These are phyloP conservation scores for Cryptomyrus ogoouensis DNA, from an alignment of 2,113 vertebrate species.

Conservation along the genomic window DNA sequence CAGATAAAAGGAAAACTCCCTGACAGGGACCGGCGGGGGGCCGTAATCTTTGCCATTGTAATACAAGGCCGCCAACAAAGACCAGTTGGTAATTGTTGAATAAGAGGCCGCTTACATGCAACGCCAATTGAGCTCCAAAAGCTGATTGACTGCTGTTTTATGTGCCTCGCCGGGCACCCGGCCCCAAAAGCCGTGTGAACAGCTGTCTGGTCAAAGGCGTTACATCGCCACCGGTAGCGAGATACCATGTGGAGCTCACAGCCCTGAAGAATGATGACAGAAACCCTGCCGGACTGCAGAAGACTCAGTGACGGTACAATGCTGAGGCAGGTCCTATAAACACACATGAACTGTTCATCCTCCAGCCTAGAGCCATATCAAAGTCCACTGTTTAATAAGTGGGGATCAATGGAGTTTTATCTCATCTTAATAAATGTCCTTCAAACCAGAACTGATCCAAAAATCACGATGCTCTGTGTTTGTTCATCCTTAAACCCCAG, in stretches of 20 bases:
- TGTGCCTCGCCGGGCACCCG: not conserved
- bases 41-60: conserved; percentile 54
- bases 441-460: not conserved
- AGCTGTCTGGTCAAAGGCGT: not conserved
- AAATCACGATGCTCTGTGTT: not conserved
- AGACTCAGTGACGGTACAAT: not conserved
- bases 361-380: not conserved
- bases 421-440: not conserved
- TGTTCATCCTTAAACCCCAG: not conserved
- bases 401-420: not conserved
- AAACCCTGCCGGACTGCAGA: not conserved
- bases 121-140: conserved; percentile 59
- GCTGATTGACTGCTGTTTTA: conserved; percentile 36
- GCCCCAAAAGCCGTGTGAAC: not conserved
- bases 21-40: conserved; percentile 26
- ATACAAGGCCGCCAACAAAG: conserved; percentile 47
- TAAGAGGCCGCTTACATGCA: conserved; percentile 61
- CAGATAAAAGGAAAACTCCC: conserved; percentile 26
- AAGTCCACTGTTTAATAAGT: not conserved
- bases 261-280: not conserved
- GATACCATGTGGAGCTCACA: not conserved
- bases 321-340: not conserved
- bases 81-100: conserved; percentile 61
- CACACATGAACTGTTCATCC: not conserved
- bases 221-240: not conserved